Percentiles rank a stretch among this genome's conserved stretches.
phyloP scores from a whole-genome alignment of 2,113 vertebrate species.

The Procavia capensis region DNA sequence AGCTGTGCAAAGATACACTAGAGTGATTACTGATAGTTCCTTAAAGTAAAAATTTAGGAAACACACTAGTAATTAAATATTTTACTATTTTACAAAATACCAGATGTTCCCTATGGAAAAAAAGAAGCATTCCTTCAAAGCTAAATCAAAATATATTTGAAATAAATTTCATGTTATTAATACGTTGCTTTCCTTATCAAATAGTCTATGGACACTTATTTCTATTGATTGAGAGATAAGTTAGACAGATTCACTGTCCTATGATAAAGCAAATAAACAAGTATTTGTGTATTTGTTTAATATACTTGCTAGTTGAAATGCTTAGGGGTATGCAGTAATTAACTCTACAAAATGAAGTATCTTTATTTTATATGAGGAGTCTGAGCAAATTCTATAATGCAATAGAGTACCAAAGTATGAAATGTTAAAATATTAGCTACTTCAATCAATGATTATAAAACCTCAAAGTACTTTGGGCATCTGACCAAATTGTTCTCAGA shows the following conservation, averaged over 20 bases:
- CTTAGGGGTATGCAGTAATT: background rate
- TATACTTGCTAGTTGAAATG: background rate
- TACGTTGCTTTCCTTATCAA: background rate
- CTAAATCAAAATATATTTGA: constrained; percentile 4
- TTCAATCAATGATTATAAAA: background rate
- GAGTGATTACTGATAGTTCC: background rate
- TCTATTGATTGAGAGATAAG: constrained; percentile 19
- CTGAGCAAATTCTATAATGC: background rate
- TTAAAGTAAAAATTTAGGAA: constrained; percentile 35
- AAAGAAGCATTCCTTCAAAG: constrained; percentile 11
- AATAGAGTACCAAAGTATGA: background rate
- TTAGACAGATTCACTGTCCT: constrained; percentile 37
- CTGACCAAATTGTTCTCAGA: constrained; percentile 36
- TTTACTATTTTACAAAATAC: constrained; percentile 40
- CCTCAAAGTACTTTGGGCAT: background rate
- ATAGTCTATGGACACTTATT: background rate
- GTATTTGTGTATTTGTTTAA: background rate
- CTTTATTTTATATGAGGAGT: background rate
- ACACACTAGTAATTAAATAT: constrained; percentile 5
- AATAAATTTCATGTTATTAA: constrained; percentile 34
- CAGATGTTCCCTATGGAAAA: background rate
- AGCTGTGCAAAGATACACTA: background rate
- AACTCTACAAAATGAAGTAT: background rate
- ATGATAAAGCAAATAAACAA: constrained; percentile 53
- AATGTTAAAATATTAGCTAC: background rate